These are phyloP conservation scores for Oreotrochilus melanogaster DNA, from an alignment of 2,113 vertebrate species.

Conservation along the genomic window DNA sequence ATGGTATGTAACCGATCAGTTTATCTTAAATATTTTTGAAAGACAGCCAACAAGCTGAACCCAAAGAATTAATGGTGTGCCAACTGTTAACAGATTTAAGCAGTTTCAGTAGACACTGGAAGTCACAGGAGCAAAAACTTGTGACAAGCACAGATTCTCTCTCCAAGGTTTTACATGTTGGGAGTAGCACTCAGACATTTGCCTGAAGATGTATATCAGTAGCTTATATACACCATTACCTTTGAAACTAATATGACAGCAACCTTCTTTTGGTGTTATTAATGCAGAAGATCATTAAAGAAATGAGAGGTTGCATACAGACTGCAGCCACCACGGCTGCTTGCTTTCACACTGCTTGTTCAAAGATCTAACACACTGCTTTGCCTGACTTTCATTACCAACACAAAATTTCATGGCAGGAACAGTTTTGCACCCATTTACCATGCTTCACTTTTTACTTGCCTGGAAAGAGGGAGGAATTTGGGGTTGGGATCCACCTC, in stretches of 20 bases:
- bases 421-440: not conserved
- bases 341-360: rapidly evolving
- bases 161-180: slow-evolving; percentile 4
- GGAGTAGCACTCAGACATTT: not conserved
- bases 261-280: not conserved
- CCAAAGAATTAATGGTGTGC: not conserved
- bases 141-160: not conserved
- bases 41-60: not conserved
- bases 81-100: not conserved
- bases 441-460: not conserved
- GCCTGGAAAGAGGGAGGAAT: not conserved
- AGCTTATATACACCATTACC: not conserved
- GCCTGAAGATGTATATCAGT: not conserved
- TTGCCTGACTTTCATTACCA: rapidly evolving
- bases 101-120: slow-evolving; percentile 9
- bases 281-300: not conserved
- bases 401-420: not conserved
- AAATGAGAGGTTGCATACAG: not conserved
- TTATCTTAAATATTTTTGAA: not conserved
- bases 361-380: rapidly evolving
- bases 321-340: not conserved
- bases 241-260: not conserved
- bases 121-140: slow-evolving; percentile 29
- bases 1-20: not conserved
- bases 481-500: not conserved